Evolutionary conservation across 2,888 invertebrate species (phyloP), one percentile per base, ranked within the genome.

Genomic region (Agrilus cyanescens): DNA sequence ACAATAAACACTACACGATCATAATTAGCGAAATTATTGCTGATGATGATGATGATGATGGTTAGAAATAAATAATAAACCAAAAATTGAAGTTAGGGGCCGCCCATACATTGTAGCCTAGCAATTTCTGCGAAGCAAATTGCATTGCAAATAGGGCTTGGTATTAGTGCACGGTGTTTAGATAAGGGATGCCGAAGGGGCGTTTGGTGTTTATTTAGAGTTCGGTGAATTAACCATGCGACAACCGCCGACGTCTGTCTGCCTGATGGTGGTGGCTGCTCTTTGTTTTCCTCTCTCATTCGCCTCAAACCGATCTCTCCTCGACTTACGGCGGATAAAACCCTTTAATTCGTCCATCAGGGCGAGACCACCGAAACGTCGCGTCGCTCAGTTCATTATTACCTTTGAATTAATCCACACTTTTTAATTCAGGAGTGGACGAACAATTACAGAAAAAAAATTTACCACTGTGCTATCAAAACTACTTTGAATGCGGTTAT

Each of bases 151-250:
- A 58, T 57, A 58, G 50, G 56, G 56, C 53, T 57, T 56, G 60
- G 59, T 57, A 58, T 60, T 59, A 60, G 55, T 60, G 58, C 57
- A 53, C 57, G 45, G 51, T 62, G 62, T 62, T 62, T 62, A 56
- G 60, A 51, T 53, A 62, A 62, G 59, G 54, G 60, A 55, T 48
- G 50, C 51, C 44, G 47, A 46, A 46, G 45, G 43, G 53, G 52
- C 25, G 50, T 52, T 51, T 56, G 49, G 53, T 63, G 61, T 63
- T 63, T 63, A 63, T 63, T 62, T 55, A 63, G 61, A 57, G 60
- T 60, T 59, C 59, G 57, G 53, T 59, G 61, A 63, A 63, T 63
- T 63, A 63, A 60, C 60, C 61, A 60, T 59, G 60, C 61, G 59
- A 58, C 60, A 56, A 53, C 51, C 46, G 33, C 7, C 45, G 38